Base-by-base conservation (phyloP, 1,140 invertebrate genomes). In the Aphelinus certus region DNA sequence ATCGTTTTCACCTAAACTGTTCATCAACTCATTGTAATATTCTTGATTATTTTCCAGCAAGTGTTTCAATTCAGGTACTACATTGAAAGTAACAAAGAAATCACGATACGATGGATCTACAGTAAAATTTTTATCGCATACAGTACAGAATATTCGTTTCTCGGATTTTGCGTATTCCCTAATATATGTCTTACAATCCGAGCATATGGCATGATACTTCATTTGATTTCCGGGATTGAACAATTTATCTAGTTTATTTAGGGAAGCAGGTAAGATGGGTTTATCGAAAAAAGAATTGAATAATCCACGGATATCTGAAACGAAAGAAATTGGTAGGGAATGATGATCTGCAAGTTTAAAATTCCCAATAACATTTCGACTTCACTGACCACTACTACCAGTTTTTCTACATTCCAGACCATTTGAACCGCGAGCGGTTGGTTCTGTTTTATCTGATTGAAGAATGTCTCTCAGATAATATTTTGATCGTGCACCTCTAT, bases 191-290 rank as follows among this genome's bases (percentile, higher is more conserved):
- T 60, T 62, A 53, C 78, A 78, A 4, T 57, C 26, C 7, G 65
- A 48, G 60, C 79, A 80, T 7, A 77, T 63, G 6, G 73, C 77
- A 69, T 80, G 79, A 63, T 69, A 80, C 46, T 46, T 57, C 7
- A 74, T 45, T 5, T 66, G 57, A 42, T 65, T 56, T 4, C 26
- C 9, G 3, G 75, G 56, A 67, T 77, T 73, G 55, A 80, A 77
- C n/a, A 80, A 45, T 56, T 74, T 73, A 61, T 78, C 75, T n/a
- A 78, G 2, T 48, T 71, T 58, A 67, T 78, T 77, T 61, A 75
- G 72, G 1, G 77, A 71, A 42, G 73, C 71, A 10, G 77, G 75
- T 10, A 79, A 64, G 43, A 79, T 62, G 7, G 65, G 71, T 48
- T 43, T 26, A n/a, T 4, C 61, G 72, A 79, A 77, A 9, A 79